Base-by-base conservation (phyloP, 2,113 vertebrate species). In the Catharus fuscescens region DNA sequence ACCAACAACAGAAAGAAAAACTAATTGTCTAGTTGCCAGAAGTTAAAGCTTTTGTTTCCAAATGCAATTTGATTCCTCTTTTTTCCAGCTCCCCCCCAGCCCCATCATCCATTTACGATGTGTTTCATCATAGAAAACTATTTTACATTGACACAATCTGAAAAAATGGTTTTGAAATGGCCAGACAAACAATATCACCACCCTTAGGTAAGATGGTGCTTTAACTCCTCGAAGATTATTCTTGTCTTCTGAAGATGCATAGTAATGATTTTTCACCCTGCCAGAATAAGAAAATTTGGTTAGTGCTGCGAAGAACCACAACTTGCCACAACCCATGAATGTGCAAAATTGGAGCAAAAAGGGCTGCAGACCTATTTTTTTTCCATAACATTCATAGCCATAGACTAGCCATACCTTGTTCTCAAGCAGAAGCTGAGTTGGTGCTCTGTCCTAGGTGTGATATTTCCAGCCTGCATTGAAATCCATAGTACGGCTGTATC, bases 1-100 rank as follows among this genome's bases (percentile, higher is more conserved):
- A 91, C 92, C 93, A 94, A 98, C 98, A 98, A 98, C 97, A 96
- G 96, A 97, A 97, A 95, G 97, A 95, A 97, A 97, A 98, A 65
- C 94, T 94, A 96, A 97, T 97, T 97, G 97, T 97, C 90, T 94
- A 93, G 84, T 96, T 97, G 97, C 95, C 97, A 95, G 95, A 97
- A 97, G 93, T 97, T 96, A 97, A 94, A 95, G 91, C 94, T 96
- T 97, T 97, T 96, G 93, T 97, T 92, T 95, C 90, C 93, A 84
- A 91, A 96, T 34, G 78, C 64, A 95, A 90, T 94, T 81, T 65
- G 86, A 97, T 61, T 91, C 90, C 71, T 28, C 12, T 45, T 60
- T 88, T 44, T 81, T 67, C 38, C 67, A 88, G 15, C 44, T 72
- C 32, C 36, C 65, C 60, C 42, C 9, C 6, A 80, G 17, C 28